Conservation (phyloP, 2,888 invertebrate genomes). For the Eristalis arbustorum region DNA sequence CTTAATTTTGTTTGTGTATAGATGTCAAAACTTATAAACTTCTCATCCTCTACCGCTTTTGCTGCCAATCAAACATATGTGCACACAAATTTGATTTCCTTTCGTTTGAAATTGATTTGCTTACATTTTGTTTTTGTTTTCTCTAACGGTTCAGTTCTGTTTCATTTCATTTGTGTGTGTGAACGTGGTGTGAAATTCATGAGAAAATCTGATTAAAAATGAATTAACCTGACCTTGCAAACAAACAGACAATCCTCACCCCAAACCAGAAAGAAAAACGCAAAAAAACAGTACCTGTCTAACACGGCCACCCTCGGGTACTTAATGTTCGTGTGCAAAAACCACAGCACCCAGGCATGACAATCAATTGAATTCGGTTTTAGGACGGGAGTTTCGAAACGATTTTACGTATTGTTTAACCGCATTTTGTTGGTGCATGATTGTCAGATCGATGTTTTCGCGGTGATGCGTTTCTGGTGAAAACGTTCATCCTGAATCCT, state of each 20-base stretch:
- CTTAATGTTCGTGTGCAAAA: not conserved
- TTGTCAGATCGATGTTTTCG: slow-evolving; percentile 41
- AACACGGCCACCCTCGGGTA: slow-evolving; percentile 23
- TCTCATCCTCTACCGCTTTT: slow-evolving; percentile 39
- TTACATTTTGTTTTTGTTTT: not conserved
- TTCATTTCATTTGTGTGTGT: slow-evolving; percentile 12
- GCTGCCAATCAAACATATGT: slow-evolving; percentile 46
- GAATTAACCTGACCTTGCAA: slow-evolving; percentile 13
- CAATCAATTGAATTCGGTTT: slow-evolving; percentile 36
- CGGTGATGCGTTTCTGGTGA: slow-evolving; percentile 4
- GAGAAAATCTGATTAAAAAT: slow-evolving; percentile 1
- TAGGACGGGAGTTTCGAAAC: slow-evolving; percentile 19
- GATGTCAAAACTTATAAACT: slow-evolving; percentile 34
- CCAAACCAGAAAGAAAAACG: not conserved
- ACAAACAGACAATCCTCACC: not conserved
- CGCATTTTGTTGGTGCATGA: slow-evolving; percentile 25
- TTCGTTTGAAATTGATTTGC: not conserved
- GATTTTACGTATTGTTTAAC: slow-evolving; percentile 27
- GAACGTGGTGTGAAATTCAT: slow-evolving; percentile 6
- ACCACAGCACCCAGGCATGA: not conserved
- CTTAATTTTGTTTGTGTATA: slow-evolving; percentile 61
- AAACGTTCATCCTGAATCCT: too few relatives aligned
- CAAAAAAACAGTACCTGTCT: not conserved
- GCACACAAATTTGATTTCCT: slow-evolving; percentile 13
- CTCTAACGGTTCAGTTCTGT: not conserved